Conservation (phyloP, 2,888 invertebrate species). For the Escarpia spicata region DNA sequence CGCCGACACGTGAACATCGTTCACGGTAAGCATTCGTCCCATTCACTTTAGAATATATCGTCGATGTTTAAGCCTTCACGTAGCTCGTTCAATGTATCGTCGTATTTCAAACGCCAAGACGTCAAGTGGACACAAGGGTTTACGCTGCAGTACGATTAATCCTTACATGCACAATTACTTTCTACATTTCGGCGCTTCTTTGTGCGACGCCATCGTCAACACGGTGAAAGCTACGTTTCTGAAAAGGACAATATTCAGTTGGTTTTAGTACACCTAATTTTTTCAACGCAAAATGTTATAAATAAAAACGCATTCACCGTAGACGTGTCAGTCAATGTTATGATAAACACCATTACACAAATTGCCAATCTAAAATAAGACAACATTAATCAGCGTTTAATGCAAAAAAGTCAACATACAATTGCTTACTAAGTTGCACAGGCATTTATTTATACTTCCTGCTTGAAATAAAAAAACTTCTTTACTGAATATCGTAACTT, state of each 20-base stretch:
- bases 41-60: not conserved
- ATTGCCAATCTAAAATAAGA: too few relatives aligned
- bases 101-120: not conserved
- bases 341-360: not conserved
- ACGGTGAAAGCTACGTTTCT: not conserved
- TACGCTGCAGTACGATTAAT: not conserved
- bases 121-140: not conserved
- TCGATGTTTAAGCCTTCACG: not conserved
- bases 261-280: not conserved
- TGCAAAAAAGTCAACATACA: not conserved
- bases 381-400: not conserved
- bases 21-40: not conserved
- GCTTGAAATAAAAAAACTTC: not conserved
- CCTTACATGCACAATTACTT: not conserved
- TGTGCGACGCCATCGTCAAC: not conserved
- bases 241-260: not conserved
- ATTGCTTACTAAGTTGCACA: not conserved
- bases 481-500: not conserved
- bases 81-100: not conserved
- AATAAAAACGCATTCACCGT: not conserved
- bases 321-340: not conserved
- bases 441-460: not conserved
- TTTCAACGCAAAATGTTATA: not conserved
- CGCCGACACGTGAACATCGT: not conserved
- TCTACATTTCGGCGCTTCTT: not conserved